Percentiles rank a stretch among this genome's conserved stretches.
Conservation (phyloP, 2,888 invertebrate species). For the Caenorhabditis virilis region DNA sequence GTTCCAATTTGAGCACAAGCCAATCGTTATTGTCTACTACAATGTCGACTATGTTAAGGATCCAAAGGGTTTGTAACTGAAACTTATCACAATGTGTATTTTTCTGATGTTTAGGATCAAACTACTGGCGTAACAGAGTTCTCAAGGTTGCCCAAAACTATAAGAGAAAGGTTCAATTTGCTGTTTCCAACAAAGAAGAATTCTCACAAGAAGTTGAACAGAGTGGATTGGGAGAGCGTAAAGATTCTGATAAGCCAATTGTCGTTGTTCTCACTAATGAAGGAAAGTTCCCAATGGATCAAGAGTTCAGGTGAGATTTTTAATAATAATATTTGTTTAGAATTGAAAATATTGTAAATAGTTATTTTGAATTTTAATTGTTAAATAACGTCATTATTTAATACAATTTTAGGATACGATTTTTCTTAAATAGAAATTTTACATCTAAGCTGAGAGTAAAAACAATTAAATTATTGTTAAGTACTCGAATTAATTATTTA, state of each 20-base stretch:
- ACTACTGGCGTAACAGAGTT: conserved; percentile 91
- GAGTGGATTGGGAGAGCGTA: conserved; percentile 84
- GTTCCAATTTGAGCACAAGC: conserved; percentile 80
- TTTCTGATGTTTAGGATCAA: conserved; percentile 75
- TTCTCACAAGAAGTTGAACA: conserved; percentile 93
- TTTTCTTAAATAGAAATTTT: too few species aligned
- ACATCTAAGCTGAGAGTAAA: too few species aligned
- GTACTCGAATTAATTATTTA: too few species aligned
- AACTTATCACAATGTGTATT: background rate
- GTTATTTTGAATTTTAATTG: too few species aligned
- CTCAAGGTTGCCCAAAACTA: conserved; percentile 68
- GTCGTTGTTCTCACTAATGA: conserved; percentile 83
- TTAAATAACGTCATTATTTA: too few species aligned
- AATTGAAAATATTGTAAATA: too few species aligned
- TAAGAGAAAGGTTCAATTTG: conserved; percentile 77
- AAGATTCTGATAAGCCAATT: conserved; percentile 84
- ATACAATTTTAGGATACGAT: too few species aligned
- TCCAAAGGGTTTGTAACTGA: conserved; percentile 78
- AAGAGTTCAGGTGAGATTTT: conserved; percentile 81
- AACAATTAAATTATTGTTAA: too few species aligned
- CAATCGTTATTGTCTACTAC: conserved; percentile 88
- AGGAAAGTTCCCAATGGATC: conserved; percentile 86
- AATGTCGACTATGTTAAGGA: conserved; percentile 94
- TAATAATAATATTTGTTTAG: too few species aligned
- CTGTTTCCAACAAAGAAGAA: conserved; percentile 88